These are phyloP conservation scores for Mustelus asterias DNA, from an alignment of 2,113 vertebrate genomes.

Conservation along the genomic window DNA sequence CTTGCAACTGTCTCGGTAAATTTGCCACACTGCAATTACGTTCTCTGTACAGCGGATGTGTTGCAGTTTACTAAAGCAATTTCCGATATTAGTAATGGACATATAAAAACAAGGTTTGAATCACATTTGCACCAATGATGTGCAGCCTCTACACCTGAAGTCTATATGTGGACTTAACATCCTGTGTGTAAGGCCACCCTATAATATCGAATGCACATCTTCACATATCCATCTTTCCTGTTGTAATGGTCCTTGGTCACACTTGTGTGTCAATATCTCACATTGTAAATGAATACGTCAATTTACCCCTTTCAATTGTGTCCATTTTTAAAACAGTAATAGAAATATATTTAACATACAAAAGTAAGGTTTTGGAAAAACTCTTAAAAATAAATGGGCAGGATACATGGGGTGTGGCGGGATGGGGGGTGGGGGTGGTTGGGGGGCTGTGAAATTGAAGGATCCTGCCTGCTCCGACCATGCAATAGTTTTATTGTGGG, in stretches of 20 bases:
- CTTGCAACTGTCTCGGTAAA: not conserved
- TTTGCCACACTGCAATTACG: not conserved
- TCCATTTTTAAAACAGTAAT: not conserved
- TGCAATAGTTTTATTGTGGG: too few species aligned
- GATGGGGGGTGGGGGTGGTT: too few species aligned
- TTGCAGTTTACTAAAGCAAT: not conserved
- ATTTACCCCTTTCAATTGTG: too few species aligned
- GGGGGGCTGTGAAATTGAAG: too few species aligned
- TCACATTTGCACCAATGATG: not conserved
- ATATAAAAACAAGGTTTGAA: not conserved
- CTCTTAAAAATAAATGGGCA: too few species aligned
- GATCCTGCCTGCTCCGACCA: too few species aligned
- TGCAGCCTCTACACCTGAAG: not conserved
- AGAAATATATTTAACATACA: not conserved
- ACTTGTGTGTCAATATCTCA: not conserved
- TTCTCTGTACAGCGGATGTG: not conserved
- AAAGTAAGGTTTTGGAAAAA: not conserved
- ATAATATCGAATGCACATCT: not conserved
- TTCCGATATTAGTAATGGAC: not conserved
- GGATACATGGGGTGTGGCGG: too few species aligned
- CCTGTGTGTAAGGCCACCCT: not conserved
- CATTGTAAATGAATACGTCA: not conserved
- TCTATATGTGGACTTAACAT: not conserved
- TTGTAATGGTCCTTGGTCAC: not conserved
- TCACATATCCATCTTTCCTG: not conserved